Conservation (phyloP, 1,140 invertebrate genomes). For the Mycetomoellerius zeteki region DNA sequence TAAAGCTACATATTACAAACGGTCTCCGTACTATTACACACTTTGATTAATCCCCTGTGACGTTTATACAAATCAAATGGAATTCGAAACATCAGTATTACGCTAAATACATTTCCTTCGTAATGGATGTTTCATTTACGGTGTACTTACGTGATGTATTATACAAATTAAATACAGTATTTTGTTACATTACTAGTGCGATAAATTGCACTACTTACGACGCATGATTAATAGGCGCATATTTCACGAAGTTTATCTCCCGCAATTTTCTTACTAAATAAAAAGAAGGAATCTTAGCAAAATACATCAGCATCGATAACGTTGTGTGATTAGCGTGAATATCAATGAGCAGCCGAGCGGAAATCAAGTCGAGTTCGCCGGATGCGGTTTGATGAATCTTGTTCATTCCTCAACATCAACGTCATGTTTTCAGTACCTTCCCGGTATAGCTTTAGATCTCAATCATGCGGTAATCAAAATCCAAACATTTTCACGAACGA, state of each 20-base stretch:
- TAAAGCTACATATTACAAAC: slow-evolving; percentile 57
- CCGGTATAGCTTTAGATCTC: slow-evolving; percentile 21
- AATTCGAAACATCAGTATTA: slow-evolving; percentile 63
- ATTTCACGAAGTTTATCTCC: slow-evolving; percentile 54
- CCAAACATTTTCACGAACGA: slow-evolving; percentile 24
- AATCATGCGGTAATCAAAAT: slow-evolving; percentile 44
- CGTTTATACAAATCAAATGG: slow-evolving; percentile 65
- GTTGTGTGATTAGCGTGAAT: slow-evolving; percentile 63
- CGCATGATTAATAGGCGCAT: slow-evolving; percentile 57
- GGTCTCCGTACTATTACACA: slow-evolving; percentile 55
- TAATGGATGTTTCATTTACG: slow-evolving; percentile 57
- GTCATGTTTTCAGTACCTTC: slow-evolving; percentile 8
- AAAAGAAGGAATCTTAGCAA: slow-evolving; percentile 56
- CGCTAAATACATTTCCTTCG: slow-evolving; percentile 60
- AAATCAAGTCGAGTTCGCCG: slow-evolving; percentile 49
- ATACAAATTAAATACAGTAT: slow-evolving; percentile 63
- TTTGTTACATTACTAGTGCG: slow-evolving; percentile 49
- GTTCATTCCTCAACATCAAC: slow-evolving; percentile 55
- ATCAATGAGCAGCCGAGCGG: slow-evolving; percentile 54
- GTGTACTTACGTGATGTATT: slow-evolving; percentile 62
- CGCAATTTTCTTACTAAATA: slow-evolving; percentile 24
- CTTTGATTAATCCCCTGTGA: slow-evolving; percentile 63
- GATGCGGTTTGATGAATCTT: slow-evolving; percentile 70
- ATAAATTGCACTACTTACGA: slow-evolving; percentile 59
- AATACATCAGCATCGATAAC: slow-evolving; percentile 69